Evolutionary conservation across 2,113 vertebrate genomes (phyloP).

Genomic region (Hucho hucho): DNA sequence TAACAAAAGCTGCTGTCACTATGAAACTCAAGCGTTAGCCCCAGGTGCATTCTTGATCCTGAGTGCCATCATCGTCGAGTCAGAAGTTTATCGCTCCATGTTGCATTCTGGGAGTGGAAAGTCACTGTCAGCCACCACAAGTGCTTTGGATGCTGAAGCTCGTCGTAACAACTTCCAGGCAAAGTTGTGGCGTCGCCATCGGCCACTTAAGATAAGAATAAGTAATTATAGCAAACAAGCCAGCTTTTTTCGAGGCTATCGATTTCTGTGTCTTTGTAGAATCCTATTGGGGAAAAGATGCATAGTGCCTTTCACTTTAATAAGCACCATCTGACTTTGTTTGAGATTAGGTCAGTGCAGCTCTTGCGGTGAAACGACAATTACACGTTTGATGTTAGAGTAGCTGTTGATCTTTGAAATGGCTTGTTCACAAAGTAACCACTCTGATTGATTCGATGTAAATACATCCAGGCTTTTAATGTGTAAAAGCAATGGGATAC

Average conservation of each 20-base stretch:
- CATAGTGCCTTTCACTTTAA: no score
- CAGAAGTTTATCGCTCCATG: constrained; percentile 7
- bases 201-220: constrained; percentile 30
- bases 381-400: not conserved
- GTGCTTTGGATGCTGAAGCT: constrained; percentile 8
- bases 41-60: constrained; percentile 7
- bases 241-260: constrained; percentile 19
- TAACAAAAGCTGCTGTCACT: not conserved
- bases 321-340: constrained; percentile 22
- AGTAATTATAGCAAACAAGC: constrained; percentile 33
- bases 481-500: not conserved
- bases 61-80: not conserved
- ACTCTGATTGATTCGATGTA: not conserved
- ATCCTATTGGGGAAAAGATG: constrained; percentile 14
- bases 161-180: constrained; percentile 13
- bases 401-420: not conserved
- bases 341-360: constrained; percentile 25
- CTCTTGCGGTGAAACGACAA: constrained; percentile 2
- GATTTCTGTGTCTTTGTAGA: constrained; percentile 35
- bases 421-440: not conserved
- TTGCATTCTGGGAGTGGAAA: not conserved
- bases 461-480: not conserved
- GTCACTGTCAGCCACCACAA: not conserved
- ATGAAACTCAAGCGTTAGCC: not conserved
- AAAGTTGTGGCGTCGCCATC: constrained; percentile 10